These are phyloP conservation scores for Apodemus speciosus DNA, from an alignment of 2,113 vertebrate species.

Conservation along the genomic window DNA sequence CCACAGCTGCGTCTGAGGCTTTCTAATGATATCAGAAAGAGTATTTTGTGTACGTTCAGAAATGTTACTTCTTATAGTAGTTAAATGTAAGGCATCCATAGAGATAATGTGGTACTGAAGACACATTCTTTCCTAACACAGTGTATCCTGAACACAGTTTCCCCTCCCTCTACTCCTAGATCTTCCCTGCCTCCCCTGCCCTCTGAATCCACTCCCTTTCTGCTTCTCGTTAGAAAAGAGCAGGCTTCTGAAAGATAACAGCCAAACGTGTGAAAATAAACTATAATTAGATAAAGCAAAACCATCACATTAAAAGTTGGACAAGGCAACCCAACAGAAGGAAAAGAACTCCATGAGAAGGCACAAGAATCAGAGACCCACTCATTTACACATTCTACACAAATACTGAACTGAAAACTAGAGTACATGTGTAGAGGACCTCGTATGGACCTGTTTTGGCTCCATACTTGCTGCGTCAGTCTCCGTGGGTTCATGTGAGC, in stretches of 20 bases:
- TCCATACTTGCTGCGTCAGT: not conserved
- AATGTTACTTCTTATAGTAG: not conserved
- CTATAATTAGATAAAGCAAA: not conserved
- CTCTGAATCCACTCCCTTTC: not conserved
- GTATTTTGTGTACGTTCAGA: not conserved
- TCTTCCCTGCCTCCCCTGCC: not conserved
- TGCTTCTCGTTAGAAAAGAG: not conserved
- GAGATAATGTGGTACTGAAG: not conserved
- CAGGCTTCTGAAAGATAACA: not conserved
- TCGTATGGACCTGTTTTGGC: not conserved
- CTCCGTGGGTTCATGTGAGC: not conserved
- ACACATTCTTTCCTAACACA: not conserved
- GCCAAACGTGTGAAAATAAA: not conserved
- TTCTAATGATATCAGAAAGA: not conserved
- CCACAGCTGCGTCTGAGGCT: not conserved
- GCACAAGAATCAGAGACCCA: not conserved
- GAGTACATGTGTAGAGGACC: not conserved
- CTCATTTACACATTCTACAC: not conserved
- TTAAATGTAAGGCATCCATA: slow-evolving; percentile 22
- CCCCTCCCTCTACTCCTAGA: not conserved
- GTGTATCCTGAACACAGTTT: not conserved
- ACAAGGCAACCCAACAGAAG: not conserved
- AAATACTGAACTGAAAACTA: not conserved
- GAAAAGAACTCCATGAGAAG: not conserved
- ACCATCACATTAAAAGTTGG: not conserved